Conservation (phyloP, 2,113 vertebrate species). For the Herpailurus yagouaroundi region DNA sequence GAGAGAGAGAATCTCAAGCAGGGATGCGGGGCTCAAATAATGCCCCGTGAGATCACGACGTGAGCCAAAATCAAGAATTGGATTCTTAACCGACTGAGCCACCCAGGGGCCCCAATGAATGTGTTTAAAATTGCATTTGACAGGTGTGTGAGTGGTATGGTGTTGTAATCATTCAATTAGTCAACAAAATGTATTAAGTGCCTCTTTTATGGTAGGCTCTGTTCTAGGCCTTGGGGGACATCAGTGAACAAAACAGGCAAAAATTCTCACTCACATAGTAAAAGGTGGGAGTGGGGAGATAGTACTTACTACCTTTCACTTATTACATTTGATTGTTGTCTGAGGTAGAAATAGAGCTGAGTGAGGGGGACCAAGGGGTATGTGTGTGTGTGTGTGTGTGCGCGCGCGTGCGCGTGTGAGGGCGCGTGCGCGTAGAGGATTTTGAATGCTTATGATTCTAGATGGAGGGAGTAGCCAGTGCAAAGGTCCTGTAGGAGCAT, state of each 20-base stretch:
- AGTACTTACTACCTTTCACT: background rate
- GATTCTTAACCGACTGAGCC: no score
- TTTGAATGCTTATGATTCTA: background rate
- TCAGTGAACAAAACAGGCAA: background rate
- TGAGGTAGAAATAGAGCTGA: background rate
- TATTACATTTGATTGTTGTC: background rate
- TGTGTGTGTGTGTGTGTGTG: no score
- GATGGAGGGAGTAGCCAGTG: background rate
- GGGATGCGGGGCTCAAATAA: no score
- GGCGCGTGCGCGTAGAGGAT: no score
- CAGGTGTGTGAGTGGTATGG: background rate
- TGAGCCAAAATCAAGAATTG: no score
- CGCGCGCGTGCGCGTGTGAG: rapidly evolving
- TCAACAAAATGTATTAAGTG: background rate
- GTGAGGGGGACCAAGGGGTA: background rate
- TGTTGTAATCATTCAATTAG: background rate
- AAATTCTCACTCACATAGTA: background rate
- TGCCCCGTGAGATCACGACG: no score
- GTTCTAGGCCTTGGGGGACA: background rate
- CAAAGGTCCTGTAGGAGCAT: background rate
- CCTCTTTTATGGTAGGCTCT: background rate
- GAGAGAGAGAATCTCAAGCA: no score
- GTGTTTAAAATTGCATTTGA: background rate
- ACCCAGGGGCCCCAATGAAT: no score
- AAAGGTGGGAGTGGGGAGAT: no score